Conservation (phyloP, 2,113 vertebrate species). For the Leptobrachium ailaonicum region DNA sequence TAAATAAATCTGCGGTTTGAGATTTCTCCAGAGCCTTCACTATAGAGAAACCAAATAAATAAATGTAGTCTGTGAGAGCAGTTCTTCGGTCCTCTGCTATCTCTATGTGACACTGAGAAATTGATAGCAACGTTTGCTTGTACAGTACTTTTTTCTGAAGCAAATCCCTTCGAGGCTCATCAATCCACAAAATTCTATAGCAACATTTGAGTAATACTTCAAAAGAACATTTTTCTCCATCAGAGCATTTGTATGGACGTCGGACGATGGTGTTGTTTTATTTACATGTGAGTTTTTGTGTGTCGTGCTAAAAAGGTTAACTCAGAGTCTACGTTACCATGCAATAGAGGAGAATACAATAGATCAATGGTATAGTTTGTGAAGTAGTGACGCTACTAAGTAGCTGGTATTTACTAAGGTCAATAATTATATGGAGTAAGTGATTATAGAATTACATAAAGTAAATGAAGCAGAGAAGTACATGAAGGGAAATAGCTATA, state of each 20-base stretch:
- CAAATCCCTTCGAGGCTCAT: conserved; percentile 51
- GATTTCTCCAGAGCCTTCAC: conserved; percentile 35
- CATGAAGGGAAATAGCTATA: too few species aligned
- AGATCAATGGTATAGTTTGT: too few species aligned
- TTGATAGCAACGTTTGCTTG: conserved; percentile 48
- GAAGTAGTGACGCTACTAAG: too few species aligned
- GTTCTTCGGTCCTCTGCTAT: conserved; percentile 36
- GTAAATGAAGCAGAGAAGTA: too few species aligned
- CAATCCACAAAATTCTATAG: conserved; percentile 54
- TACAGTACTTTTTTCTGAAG: conserved; percentile 54
- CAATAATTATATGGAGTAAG: too few species aligned
- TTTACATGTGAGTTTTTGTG: too few species aligned
- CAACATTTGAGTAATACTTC: conserved; percentile 54
- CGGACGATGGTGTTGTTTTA: not conserved
- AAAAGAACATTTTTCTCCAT: conserved; percentile 3
- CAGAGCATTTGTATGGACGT: not conserved
- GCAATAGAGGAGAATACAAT: too few species aligned
- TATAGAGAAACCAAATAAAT: conserved; percentile 49
- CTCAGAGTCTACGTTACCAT: too few species aligned
- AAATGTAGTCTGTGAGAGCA: not conserved
- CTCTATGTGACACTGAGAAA: conserved; percentile 47
- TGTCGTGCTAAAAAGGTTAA: too few species aligned
- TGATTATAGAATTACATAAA: too few species aligned
- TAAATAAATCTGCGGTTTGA: conserved; percentile 27
- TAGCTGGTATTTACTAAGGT: too few species aligned